phyloP scores from a whole-genome alignment of 2,797 vertebrate species.

The Sylvia borin region DNA sequence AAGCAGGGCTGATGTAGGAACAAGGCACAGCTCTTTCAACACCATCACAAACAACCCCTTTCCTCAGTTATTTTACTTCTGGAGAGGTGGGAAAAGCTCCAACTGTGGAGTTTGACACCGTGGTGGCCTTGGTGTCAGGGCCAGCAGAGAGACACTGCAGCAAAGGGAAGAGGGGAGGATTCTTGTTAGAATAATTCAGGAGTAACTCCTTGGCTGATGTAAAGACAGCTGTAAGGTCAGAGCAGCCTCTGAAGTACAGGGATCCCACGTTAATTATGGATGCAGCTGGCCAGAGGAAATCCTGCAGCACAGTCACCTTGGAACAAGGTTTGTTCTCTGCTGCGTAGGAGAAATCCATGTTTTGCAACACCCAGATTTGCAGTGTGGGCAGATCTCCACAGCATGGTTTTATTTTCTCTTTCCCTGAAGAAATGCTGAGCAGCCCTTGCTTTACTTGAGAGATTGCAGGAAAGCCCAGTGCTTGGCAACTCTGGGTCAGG shows the following conservation, averaged over 20 bases:
- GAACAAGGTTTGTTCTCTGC: not conserved
- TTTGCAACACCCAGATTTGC: not conserved
- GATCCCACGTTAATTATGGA: not conserved
- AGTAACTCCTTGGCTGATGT: not conserved
- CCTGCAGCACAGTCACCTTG: not conserved
- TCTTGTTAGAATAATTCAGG: not conserved
- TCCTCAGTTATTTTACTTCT: not conserved
- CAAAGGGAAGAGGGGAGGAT: not conserved
- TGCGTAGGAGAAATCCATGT: not conserved
- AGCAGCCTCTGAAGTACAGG: not conserved
- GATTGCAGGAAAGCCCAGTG: not conserved
- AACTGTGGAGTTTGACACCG: not conserved
- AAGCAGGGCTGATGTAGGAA: not conserved
- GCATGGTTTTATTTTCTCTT: not conserved
- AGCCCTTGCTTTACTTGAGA: not conserved
- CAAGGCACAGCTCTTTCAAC: conserved; percentile 13
- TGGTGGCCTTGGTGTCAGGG: not conserved
- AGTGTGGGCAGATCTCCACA: not conserved
- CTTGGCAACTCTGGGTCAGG: not conserved
- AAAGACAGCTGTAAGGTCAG: not conserved
- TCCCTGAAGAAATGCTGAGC: not conserved
- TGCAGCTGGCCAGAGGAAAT: not conserved
- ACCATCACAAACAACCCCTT: not conserved
- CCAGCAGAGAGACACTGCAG: not conserved
- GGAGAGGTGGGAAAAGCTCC: not conserved